phyloP scores from a whole-genome alignment of 2,888 invertebrate genomes.

The Lithophane ornitopus region DNA sequence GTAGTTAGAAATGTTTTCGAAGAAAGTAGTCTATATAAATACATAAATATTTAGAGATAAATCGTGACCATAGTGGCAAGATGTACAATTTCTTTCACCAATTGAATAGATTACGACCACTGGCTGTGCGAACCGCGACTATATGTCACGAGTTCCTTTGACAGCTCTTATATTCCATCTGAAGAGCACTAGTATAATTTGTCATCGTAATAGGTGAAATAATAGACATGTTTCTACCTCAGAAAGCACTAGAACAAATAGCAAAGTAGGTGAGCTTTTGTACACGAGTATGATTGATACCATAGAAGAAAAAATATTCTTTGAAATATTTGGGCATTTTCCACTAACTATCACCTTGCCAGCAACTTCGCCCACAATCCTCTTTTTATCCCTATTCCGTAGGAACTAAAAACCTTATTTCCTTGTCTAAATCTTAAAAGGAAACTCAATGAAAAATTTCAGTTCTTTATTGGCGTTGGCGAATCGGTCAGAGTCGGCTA shows the following conservation, averaged over 20 bases:
- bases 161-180: conserved; percentile 45
- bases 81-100: conserved; percentile 62
- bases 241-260: conserved; percentile 28
- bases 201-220: conserved; percentile 18
- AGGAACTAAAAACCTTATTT: not conserved
- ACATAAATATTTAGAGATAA: not conserved
- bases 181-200: conserved; percentile 40
- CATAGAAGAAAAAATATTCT: not conserved
- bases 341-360: not conserved
- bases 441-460: not conserved
- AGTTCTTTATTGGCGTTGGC: not conserved
- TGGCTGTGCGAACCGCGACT: conserved; percentile 39
- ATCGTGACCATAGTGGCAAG: conserved; percentile 44
- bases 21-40: not conserved
- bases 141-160: conserved; percentile 58
- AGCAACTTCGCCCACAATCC: not conserved
- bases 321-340: conserved; percentile 14
- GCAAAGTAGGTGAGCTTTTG: conserved; percentile 18
- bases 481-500: not conserved
- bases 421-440: not conserved
- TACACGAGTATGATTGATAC: conserved; percentile 27
- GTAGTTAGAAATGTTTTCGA: not conserved
- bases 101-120: conserved; percentile 69
- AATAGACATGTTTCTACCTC: conserved; percentile 21
- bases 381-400: not conserved